Percentiles rank a stretch among this genome's conserved stretches.
These are phyloP conservation scores for Argentina silus DNA, from an alignment of 2,797 vertebrate genomes.

Conservation along the genomic window DNA sequence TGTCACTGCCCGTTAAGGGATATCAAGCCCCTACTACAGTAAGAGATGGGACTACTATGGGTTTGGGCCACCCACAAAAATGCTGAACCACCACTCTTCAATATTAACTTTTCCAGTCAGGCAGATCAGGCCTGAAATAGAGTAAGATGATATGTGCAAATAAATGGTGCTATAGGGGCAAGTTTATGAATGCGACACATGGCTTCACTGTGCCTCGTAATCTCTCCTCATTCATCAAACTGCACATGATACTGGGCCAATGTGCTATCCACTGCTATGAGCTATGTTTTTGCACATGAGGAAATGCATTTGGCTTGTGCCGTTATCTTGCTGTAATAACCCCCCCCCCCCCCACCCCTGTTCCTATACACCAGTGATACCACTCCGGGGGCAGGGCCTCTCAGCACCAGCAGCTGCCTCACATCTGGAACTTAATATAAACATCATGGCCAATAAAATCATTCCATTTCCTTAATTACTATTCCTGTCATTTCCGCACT, in stretches of 20 bases:
- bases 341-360: constrained; percentile 14
- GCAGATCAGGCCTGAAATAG: constrained; percentile 69
- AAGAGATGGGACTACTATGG: constrained; percentile 50
- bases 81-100: constrained; percentile 64
- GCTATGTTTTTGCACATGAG: constrained; percentile 33
- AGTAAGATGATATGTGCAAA: constrained; percentile 74
- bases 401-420: constrained; percentile 80
- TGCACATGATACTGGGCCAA: constrained; percentile 46
- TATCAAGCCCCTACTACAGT: constrained; percentile 33
- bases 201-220: constrained; percentile 41
- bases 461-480: constrained; percentile 88
- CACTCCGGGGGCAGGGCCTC: constrained; percentile 62
- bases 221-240: constrained; percentile 54
- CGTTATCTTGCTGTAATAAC: constrained; percentile 67
- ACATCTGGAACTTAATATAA: constrained; percentile 89
- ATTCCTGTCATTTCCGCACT: constrained; percentile 88
- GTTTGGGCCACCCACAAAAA: constrained; percentile 70
- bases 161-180: constrained; percentile 65
- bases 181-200: constrained; percentile 56
- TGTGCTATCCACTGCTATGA: constrained; percentile 46
- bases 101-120: constrained; percentile 76
- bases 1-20: constrained; percentile 57
- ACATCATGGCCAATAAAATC: constrained; percentile 84
- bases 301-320: constrained; percentile 46
- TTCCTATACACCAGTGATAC: constrained; percentile 53